Evolutionary conservation across 2,113 vertebrate species (phyloP).

Genomic region (Lanius collurio): DNA sequence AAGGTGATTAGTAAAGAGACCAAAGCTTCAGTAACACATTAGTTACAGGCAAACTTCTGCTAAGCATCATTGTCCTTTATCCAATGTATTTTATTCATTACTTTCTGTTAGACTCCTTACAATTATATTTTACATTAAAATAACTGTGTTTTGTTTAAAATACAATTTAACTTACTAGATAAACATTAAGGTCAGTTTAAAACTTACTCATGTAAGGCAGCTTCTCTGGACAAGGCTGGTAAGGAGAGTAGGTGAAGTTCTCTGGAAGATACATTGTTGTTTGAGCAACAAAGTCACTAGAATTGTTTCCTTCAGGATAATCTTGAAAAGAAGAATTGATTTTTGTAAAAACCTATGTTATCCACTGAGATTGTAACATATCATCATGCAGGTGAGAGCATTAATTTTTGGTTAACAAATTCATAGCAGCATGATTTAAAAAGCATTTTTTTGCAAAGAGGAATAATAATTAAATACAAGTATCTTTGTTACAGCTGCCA

Average conservation of each 20-base stretch:
- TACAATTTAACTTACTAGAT: neutral
- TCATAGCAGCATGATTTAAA: neutral
- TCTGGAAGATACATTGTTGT: slow-evolving; percentile 92
- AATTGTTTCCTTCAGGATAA: slow-evolving; percentile 93
- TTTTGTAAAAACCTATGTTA: neutral
- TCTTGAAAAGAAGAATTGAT: slow-evolving; percentile 74
- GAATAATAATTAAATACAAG: neutral
- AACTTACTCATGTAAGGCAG: slow-evolving; percentile 98
- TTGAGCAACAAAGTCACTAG: slow-evolving; percentile 89
- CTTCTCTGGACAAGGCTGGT: slow-evolving; percentile 91
- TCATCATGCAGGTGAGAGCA: neutral
- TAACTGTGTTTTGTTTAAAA: neutral
- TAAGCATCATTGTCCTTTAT: neutral
- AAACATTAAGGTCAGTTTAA: neutral
- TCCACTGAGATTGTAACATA: neutral
- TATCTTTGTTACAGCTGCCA: neutral
- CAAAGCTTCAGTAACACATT: neutral
- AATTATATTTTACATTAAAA: neutral
- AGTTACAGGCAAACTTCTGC: neutral
- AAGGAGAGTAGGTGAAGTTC: slow-evolving; percentile 93
- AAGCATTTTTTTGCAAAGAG: neutral
- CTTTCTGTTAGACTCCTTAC: neutral
- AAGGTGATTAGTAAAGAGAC: neutral
- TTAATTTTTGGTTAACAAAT: neutral
- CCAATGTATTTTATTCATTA: neutral